phyloP scores from a whole-genome alignment of 2,113 vertebrate genomes.

The Azemiops feae region DNA sequence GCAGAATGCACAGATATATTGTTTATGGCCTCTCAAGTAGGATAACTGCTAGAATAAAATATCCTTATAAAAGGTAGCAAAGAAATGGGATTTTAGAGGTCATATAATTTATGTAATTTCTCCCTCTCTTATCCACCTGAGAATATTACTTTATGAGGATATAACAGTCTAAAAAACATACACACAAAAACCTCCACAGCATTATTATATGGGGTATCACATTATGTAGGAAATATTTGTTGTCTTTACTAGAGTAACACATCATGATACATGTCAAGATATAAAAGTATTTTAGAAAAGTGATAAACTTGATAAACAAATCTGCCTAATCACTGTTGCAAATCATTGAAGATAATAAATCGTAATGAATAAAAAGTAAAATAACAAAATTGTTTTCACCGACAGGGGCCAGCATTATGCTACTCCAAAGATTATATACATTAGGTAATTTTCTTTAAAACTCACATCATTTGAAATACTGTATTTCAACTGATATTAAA shows the following conservation, averaged over 20 bases:
- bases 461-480: background rate
- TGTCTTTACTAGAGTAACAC: background rate
- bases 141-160: background rate
- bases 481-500: background rate
- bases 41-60: background rate
- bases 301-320: background rate
- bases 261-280: background rate
- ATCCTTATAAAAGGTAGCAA: background rate
- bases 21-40: background rate
- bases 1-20: background rate
- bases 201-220: background rate
- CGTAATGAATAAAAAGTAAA: background rate
- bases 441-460: background rate
- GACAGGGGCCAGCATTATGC: background rate
- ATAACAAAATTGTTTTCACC: background rate
- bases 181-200: background rate
- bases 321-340: background rate
- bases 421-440: background rate
- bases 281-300: background rate
- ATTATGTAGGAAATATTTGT: background rate
- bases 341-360: background rate
- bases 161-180: background rate
- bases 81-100: background rate
- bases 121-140: background rate
- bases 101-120: background rate